Evolutionary conservation across 2,888 invertebrate species (phyloP), one percentile per base, ranked within the genome.

Genomic region (Eulithis prunata): DNA sequence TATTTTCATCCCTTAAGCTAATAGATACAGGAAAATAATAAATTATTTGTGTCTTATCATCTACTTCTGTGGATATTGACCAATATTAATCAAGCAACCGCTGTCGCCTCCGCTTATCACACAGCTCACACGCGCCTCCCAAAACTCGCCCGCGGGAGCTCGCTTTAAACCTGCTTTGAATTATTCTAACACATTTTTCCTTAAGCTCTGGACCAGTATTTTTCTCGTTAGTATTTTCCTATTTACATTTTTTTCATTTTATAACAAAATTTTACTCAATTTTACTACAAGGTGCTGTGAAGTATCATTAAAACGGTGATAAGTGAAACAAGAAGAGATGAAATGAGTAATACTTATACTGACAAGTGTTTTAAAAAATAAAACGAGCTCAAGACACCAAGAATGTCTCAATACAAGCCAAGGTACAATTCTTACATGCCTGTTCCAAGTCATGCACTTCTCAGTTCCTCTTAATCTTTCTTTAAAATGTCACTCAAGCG

Each of bases 121-220:
- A 21, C 1, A 13, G 11, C 36, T 4, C 14, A n/a, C 12, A 12
- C 46, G 14, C 3, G 28, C 5, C 62, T 47, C 57, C 55, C 67
- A 64, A 69, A 70, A 60, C 59, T 58, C 53, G 66, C 69, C 72
- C 70, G 66, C 57, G 71, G 68, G 68, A 65, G 67, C 57, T 57
- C 56, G 66, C 28, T 67, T 64, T 65, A 63, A 64, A 62, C 66
- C 59, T 64, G 56, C 64, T 72, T 73, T 72, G 71, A 76, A 76
- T 75, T 71, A 75, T 77, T 74, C 61, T 49, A 60, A 72, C 65
- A 68, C 70, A 72, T 75, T 77, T 77, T 79, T 77, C 71, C 64
- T 71, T 74, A 73, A 75, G 74, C 78, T 66, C 70, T 67, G 75
- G 75, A 79, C 77, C 71, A 59, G 56, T 58, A 69, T 70, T 69